Evolutionary conservation across 2,113 vertebrate species (phyloP).

Genomic region (Notarius quadriscutis): DNA sequence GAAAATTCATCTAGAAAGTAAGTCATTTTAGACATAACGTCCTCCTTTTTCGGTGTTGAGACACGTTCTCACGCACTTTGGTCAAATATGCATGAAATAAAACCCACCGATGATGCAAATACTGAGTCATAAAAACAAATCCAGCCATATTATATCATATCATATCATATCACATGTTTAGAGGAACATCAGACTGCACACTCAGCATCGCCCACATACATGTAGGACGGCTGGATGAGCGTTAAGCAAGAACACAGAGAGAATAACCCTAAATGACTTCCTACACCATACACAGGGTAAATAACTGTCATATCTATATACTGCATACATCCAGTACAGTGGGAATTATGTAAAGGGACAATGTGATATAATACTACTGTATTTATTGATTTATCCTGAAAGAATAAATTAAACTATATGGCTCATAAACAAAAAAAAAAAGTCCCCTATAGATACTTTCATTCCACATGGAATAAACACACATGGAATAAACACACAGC

Average conservation of each 20-base stretch:
- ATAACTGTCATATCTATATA: neutral
- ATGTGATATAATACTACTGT: too few relatives aligned
- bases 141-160: neutral
- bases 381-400: neutral
- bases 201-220: neutral
- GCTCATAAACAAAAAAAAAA: neutral
- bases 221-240: neutral
- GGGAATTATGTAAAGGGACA: neutral
- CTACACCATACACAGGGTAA: neutral
- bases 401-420: neutral
- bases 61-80: neutral
- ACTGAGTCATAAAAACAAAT: neutral
- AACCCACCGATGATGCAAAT: neutral
- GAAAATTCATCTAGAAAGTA: neutral
- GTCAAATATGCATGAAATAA: neutral
- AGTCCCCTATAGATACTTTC: neutral
- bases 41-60: neutral
- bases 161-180: neutral
- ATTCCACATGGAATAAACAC: neutral
- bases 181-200: neutral
- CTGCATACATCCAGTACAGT: neutral
- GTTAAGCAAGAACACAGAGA: neutral
- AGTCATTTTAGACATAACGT: neutral
- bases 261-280: neutral
- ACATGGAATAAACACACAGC: neutral